Evolutionary conservation across 1,140 invertebrate genomes (phyloP), one percentile per base, ranked within the genome.

Genomic region (Eufriesea mexicana): DNA sequence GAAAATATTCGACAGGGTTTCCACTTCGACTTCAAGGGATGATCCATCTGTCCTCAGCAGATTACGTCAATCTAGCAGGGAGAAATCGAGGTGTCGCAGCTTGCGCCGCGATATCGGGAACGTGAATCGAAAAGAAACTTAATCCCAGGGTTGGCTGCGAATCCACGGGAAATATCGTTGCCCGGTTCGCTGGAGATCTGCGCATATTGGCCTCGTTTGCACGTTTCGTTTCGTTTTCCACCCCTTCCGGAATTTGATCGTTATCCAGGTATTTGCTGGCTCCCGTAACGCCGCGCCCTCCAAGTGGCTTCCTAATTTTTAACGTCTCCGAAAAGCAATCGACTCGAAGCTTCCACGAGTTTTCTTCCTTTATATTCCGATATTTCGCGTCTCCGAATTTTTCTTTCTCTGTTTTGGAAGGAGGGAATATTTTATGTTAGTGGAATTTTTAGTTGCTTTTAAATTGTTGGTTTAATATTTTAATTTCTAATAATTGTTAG

Each of bases 201-300:
- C 89, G 90, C 88, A 93, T 92, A 94, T 94, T 94, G 93, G 92
- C 92, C 91, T 94, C 92, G 92, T 94, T 94, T 93, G 89, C 91
- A 93, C 91, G 91, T 93, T 92, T 93, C 92, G 90, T 92, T 93
- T 93, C 88, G 90, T 89, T 85, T 90, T 82, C 86, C 77, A 5
- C 16, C 23, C 51, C 62, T 51, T 23, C 8, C 47, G 54, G 54
- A 76, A 82, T 82, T 76, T 76, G 64, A 76, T 76, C 79, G 49
- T 59, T 73, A 55, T 25, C 62, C 62, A 45, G 54, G 72, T 67
- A 76, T 75, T 81, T 62, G 54, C 61, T 49, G 20, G 62, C 49
- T 16, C 49, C 51, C 42, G 54, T 73, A 42, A 45, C 28, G 51
- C 12, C 8, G 28, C 71, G 25, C 42, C n/a, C 71, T 28, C 71